phyloP scores from a whole-genome alignment of 2,888 invertebrate genomes.

The Macrophya annulata region DNA sequence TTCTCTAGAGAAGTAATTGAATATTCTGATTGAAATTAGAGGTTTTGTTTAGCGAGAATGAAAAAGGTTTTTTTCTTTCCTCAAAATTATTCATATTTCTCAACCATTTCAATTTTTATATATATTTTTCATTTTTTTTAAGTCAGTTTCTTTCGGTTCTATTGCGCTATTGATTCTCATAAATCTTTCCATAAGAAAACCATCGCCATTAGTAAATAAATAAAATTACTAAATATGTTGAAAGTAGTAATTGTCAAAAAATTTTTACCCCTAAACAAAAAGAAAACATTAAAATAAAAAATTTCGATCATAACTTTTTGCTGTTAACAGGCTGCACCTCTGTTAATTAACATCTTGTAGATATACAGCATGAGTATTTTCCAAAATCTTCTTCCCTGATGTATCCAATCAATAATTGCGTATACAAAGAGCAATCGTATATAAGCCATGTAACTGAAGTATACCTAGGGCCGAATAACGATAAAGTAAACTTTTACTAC shows the following conservation, averaged over 20 bases:
- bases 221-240: too few relatives aligned
- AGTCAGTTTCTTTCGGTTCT: too few relatives aligned
- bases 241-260: too few relatives aligned
- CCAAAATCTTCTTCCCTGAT: not conserved
- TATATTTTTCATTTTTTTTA: too few relatives aligned
- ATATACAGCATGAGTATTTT: not conserved
- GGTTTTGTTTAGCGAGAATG: constrained; percentile 26
- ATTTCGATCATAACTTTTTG: not conserved
- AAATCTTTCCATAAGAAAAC: too few relatives aligned
- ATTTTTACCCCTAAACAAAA: too few relatives aligned
- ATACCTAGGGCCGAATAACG: constrained; percentile 3
- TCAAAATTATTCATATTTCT: constrained; percentile 20
- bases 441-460: not conserved
- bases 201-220: too few relatives aligned
- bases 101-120: not conserved
- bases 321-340: not conserved
- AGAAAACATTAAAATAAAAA: too few relatives aligned
- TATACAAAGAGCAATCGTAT: not conserved
- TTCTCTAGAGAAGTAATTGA: constrained; percentile 14
- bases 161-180: too few relatives aligned
- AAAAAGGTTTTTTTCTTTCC: not conserved
- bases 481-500: not conserved
- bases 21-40: constrained; percentile 40
- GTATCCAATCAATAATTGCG: not conserved
- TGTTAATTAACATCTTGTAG: too few relatives aligned